Evolutionary conservation across 2,797 vertebrate genomes (phyloP), one percentile per base, ranked within the genome.

Genomic region (Phataginus tricuspis): DNA sequence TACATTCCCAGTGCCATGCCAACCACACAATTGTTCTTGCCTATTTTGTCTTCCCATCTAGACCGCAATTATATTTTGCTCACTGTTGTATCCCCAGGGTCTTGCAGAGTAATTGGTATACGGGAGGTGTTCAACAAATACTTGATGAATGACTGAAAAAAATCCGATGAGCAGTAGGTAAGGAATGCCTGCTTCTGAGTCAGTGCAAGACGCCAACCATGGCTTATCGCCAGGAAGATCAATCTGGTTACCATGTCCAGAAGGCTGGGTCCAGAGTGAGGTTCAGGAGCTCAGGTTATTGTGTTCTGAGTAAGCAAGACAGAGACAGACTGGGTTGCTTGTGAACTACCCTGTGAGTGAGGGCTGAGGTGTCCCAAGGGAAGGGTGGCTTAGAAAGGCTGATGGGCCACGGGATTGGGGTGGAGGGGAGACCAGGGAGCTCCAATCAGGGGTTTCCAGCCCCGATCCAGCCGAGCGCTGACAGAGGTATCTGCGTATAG

Each of bases 1-100:
- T 8, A 14, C 1, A 0, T 42, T 51, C 18, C 55, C 2, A 16
- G 42, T 1, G 12, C 27, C 6, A 21, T 0, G 1, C 29, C 1
- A 13, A 3, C 19, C 34, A 3, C 12, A 23, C 4, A 14, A 51
- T 31, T 11, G 63, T 86, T 4, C 55, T 27, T 5, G 4, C 7
- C 34, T 31, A 0, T 18, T 89, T 16, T n/a, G 14, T 79, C 61
- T 86, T 78, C 64, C 29, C 69, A 7, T 45, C 55, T 29, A 74
- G 29, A 34, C 4, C 3, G 12, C 61, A 61, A 42, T 77, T 77
- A 0, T 23, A 12, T 19, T 64, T 71, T 83, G n/a, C 39, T 80
- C 53, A 66, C 6, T 13, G 3, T 4, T 63, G 39, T 9, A 39
- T 80, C 31, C 66, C 39, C 42, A 42, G 53, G 21, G 37, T 64